Evolutionary conservation across 1,140 invertebrate species (phyloP), one percentile per base, ranked within the genome.

Genomic region (Dinoponera quadriceps): DNA sequence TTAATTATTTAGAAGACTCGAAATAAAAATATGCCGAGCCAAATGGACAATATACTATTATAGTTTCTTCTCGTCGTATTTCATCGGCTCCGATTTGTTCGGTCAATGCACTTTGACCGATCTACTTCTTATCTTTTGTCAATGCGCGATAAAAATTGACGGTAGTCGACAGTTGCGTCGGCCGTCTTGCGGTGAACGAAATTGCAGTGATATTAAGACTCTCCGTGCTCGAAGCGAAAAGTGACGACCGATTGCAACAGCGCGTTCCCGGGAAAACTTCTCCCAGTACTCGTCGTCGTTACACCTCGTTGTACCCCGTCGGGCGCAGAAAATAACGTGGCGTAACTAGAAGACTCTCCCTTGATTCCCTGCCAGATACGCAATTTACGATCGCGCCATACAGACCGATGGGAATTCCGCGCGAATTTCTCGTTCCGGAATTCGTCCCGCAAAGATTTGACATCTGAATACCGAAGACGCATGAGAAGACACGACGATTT

Each of bases 281-380:
- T 82, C 73, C 7, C 49, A 57, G 51, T 38, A 63, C 20, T 83
- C 51, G 44, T 9, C 51, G 44, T 9, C 65, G 75, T 88, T 74
- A 71, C 73, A 72, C 57, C 60, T 69, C 75, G 74, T 54, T 74
- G 54, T 82, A 75, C 82, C 33, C 33, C 18, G 69, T 81, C 60
- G 59, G 55, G 7, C 55, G 73, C 62, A 57, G 75, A 87, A 85
- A 88, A 88, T 88, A 84, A 88, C 77, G 86, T 77, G 75, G 82
- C 86, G 54, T 51, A 75, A 81, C 86, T 72, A 81, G 69, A 81
- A 75, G 71, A 81, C 68, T 63, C 59, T 75, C 73, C 63, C 86
- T 88, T 88, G 86, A 88, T 88, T 82, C 86, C 62, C 71, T 87
- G 86, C 86, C 86, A 88, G 86, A 84, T 88, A 87, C 49, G 69